Percentiles rank a stretch among this genome's conserved stretches.
Conservation (phyloP, 2,113 vertebrate species). For the Semnornis frantzii region DNA sequence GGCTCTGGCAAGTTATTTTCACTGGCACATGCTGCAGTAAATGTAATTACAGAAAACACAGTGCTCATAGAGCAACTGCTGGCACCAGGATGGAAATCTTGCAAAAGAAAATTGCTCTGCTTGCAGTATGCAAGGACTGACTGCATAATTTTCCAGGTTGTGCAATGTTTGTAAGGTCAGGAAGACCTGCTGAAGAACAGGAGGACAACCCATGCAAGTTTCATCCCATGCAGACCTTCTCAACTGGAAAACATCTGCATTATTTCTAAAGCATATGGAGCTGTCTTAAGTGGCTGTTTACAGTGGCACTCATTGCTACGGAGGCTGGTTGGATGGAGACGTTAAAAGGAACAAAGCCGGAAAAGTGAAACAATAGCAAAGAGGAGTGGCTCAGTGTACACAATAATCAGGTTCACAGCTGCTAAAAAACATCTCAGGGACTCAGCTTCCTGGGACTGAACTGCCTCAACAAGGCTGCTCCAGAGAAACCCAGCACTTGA, state of each 20-base stretch:
- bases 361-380: constrained; percentile 60
- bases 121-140: neutral
- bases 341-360: constrained; percentile 50
- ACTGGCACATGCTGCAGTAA: neutral
- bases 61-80: neutral
- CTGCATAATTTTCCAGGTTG: accelerated
- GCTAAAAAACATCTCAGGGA: neutral
- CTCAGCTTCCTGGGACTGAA: neutral
- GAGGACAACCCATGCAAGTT: neutral
- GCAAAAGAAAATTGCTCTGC: neutral
- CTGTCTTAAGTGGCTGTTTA: constrained; percentile 44
- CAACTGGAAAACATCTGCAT: neutral
- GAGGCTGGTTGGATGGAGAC: constrained; percentile 22
- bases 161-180: neutral
- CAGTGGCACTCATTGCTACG: constrained; percentile 2
- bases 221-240: neutral
- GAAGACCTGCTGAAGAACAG: neutral
- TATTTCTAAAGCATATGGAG: constrained; percentile 42
- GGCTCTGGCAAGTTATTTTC: neutral
- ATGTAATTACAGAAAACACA: neutral
- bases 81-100: neutral
- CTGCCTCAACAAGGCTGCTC: neutral
- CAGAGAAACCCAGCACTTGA: neutral
- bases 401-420: constrained; percentile 46
- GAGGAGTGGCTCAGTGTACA: constrained; percentile 7